Conservation (phyloP, 1,140 invertebrate genomes). For the Nylanderia fulva region DNA sequence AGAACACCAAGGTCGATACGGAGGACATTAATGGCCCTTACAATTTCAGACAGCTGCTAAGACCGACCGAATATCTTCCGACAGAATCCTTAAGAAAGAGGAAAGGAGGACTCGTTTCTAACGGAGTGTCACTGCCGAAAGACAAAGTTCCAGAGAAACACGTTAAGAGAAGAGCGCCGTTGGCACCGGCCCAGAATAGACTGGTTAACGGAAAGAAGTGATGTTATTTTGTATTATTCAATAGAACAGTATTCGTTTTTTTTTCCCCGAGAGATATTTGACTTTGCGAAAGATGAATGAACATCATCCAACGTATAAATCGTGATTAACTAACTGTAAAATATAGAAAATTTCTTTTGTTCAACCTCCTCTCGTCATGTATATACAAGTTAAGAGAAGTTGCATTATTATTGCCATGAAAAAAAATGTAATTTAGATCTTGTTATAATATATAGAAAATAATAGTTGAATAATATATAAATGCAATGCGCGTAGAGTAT, state of each 20-base stretch:
- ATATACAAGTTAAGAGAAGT: not conserved
- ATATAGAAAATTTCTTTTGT: not conserved
- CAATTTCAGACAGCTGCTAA: constrained; percentile 89
- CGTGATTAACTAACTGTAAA: not conserved
- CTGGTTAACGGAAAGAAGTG: constrained; percentile 62
- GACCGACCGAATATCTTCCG: constrained; percentile 89
- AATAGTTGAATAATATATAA: not conserved
- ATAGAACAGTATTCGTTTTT: not conserved
- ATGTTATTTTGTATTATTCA: constrained; percentile 10
- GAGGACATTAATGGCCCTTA: constrained; percentile 89
- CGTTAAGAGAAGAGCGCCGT: constrained; percentile 81
- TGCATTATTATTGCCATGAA: constrained; percentile 26
- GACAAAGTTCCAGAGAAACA: constrained; percentile 79
- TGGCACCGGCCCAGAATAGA: constrained; percentile 76
- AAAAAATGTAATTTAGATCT: constrained; percentile 1
- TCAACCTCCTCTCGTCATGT: not conserved
- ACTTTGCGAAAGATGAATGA: not conserved
- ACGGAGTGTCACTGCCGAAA: constrained; percentile 65
- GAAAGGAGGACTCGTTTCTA: constrained; percentile 83
- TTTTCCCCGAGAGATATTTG: not conserved
- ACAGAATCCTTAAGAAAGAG: constrained; percentile 90
- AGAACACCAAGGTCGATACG: constrained; percentile 77
- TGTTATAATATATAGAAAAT: not conserved
- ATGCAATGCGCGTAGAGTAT: not conserved
- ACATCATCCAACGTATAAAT: not conserved